phyloP scores from a whole-genome alignment of 2,797 vertebrate genomes.

The Myotis vivesi region DNA sequence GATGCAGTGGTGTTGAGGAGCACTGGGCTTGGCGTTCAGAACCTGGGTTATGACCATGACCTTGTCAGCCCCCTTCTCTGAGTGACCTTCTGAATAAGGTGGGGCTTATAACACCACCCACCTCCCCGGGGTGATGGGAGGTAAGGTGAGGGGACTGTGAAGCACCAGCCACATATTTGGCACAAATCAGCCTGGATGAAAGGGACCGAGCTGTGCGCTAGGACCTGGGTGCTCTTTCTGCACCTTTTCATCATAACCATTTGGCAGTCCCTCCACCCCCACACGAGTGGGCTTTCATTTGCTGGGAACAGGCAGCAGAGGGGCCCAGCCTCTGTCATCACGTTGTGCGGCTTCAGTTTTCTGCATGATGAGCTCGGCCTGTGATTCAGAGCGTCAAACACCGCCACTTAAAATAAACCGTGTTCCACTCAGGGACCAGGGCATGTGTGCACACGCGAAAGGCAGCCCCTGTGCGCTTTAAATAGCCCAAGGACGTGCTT shows the following conservation, averaged over 20 bases:
- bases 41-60: neutral
- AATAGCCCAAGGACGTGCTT: constrained; percentile 28
- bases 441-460: neutral
- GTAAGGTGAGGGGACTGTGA: rapidly evolving
- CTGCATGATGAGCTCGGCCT: neutral
- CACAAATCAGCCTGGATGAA: neutral
- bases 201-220: neutral
- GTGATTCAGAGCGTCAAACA: constrained; percentile 37
- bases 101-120: neutral
- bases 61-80: neutral
- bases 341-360: neutral
- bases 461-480: neutral
- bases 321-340: neutral
- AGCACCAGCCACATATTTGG: neutral
- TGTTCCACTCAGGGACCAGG: neutral
- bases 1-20: neutral
- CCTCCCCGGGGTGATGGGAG: neutral
- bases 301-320: neutral
- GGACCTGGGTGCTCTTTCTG: neutral
- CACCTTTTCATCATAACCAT: neutral
- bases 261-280: neutral
- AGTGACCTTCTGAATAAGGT: neutral
- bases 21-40: neutral
- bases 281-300: neutral
- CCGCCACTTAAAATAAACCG: constrained; percentile 43